Base-by-base conservation (phyloP, 2,888 invertebrate genomes). In the Dysmachus trigonus region DNA sequence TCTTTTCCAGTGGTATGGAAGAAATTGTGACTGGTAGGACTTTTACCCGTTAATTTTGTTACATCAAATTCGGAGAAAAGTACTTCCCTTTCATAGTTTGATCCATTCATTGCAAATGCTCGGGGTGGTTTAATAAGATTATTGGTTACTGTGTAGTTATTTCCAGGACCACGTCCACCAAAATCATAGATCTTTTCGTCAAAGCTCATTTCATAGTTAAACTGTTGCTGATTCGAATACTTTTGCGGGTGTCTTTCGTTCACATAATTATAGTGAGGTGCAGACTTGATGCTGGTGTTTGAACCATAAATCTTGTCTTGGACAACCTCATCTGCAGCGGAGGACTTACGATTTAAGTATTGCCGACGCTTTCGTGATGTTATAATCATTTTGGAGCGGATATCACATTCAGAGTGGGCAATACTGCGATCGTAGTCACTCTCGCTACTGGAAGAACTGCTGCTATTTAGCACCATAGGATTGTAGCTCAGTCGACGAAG, bases 371-470 rank as follows among this genome's bases (percentile, higher is more conserved):
- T 91, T 3, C 91, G 89, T 18, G 88, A 86, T 31, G 88, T 88
- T 62, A 88, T 88, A 15, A 87, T 88, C 27, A 90, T 90, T 15
- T 91, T 90, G 0, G 91, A 89, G 2, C 93, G 90, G 84, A 94
- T 93, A 87, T 94, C 93, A 51, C 93, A 94, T 88, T 94, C 94
- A 0, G 94, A 94, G 84, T 93, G 93, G 0, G 93, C 93, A 86
- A 94, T 91, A 86, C 91, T 92, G 27, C 90, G 91, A 88, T 92
- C 91, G 84, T 89, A 89, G 13, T 90, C 90, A 77, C 92, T 93
- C 88, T 93, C 94, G 87, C 92, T 93, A 86, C 93, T 93, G 31
- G 94, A 93, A 53, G 94, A 93, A 87, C 93, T 93, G 85, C 93
- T 93, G 33, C 93, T 93, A 88, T 93, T 93, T 86, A 93, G 91